Base-by-base conservation (phyloP, 1,140 invertebrate species). In the Conopomorpha cramerella region DNA sequence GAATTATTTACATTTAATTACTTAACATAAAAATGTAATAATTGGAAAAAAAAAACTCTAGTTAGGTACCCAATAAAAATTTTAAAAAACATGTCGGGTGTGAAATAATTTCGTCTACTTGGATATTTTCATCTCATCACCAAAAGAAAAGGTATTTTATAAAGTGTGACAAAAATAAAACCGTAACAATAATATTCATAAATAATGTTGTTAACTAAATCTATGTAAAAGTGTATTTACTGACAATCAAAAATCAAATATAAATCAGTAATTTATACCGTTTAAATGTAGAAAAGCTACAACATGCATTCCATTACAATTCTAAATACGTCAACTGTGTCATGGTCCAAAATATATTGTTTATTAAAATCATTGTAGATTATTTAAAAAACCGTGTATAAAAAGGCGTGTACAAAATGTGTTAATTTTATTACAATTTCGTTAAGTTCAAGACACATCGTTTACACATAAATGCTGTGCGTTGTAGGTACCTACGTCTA, bases 331-430 rank as follows among this genome's bases (percentile, higher is more conserved):
- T n/a, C n/a, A n/a, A n/a, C n/a, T n/a, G n/a, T n/a, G n/a, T n/a
- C n/a, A n/a, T n/a, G n/a, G n/a, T n/a, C n/a, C n/a, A n/a, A n/a
- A n/a, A n/a, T n/a, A n/a, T n/a, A n/a, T n/a, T n/a, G n/a, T n/a
- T n/a, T n/a, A n/a, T n/a, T 11, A 13, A 30, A 30, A 30, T 14
- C 30, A 16, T 11, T 14, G 12, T 34, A 34, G 25, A 34, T 34
- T 43, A 38, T 46, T 41, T 47, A 45, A 46, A 44, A 41, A 47
- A 47, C 48, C 48, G 50, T 54, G 47, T 50, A 47, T 50, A 27
- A 49, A 51, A 47, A 41, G 34, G 47, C 47, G 47, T 42, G 42
- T 49, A 46, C 17, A 46, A 48, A 51, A 53, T 46, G 43, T 43
- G 46, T 43, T 27, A 42, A 45, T 11, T 40, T 30, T 43, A 46